Conservation (phyloP, 2,888 invertebrate species). For the Apamea anceps region DNA sequence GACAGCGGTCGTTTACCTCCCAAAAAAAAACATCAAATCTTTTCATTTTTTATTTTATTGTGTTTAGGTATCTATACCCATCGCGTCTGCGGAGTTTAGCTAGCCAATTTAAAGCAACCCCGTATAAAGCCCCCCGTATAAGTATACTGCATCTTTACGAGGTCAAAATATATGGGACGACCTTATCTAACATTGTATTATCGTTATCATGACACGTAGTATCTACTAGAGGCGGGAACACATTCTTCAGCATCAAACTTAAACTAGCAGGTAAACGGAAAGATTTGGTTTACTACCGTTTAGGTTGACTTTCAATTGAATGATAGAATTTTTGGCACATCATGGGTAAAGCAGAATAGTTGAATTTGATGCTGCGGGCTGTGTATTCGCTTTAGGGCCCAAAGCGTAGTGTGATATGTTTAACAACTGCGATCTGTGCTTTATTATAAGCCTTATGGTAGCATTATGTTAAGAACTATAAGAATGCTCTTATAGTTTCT, state of each 20-base stretch:
- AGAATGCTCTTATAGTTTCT: not conserved
- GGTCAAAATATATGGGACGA: not conserved
- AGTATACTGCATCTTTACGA: not conserved
- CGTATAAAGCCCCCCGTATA: not conserved
- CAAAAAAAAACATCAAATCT: no score
- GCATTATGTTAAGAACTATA: not conserved
- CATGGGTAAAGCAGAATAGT: not conserved
- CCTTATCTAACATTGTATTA: not conserved
- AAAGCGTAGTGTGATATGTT: constrained; percentile 2
- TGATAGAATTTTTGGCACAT: not conserved
- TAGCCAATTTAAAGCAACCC: not conserved
- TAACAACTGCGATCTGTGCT: not conserved
- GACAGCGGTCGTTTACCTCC: no score
- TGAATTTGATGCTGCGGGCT: constrained; percentile 20
- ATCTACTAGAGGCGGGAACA: constrained; percentile 33
- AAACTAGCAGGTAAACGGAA: not conserved
- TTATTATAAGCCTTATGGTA: not conserved
- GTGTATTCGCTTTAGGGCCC: not conserved
- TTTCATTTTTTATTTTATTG: no score
- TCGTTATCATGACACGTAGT: constrained; percentile 22
- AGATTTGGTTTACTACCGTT: not conserved
- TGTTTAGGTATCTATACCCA: not conserved
- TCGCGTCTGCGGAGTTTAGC: not conserved
- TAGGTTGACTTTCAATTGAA: not conserved
- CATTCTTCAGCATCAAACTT: constrained; percentile 27